Percentiles rank a stretch among this genome's conserved stretches.
Conservation (phyloP, 2,797 vertebrate genomes). For the Artibeus jamaicensis region DNA sequence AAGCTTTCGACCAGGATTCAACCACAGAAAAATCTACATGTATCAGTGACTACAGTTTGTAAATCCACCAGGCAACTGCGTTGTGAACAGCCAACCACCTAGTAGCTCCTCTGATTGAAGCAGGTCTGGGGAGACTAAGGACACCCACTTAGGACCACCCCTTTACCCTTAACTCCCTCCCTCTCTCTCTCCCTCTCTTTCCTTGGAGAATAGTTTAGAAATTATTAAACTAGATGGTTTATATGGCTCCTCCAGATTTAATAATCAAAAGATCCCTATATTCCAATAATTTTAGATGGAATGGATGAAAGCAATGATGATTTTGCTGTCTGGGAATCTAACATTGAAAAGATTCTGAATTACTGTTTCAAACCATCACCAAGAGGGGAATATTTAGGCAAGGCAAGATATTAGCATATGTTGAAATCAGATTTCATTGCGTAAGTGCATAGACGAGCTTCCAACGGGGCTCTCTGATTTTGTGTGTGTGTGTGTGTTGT, state of each 20-base stretch:
- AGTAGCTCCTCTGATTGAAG: neutral
- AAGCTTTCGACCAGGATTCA: neutral
- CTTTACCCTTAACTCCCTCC: neutral
- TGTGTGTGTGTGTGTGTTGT: neutral
- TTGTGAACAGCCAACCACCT: neutral
- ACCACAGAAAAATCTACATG: neutral
- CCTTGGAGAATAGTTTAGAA: neutral
- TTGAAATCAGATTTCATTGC: neutral
- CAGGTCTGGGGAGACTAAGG: neutral
- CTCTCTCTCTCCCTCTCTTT: neutral
- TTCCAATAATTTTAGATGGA: neutral
- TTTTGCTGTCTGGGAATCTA: neutral
- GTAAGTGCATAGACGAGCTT: slow-evolving; percentile 5
- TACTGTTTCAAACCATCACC: neutral
- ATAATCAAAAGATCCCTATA: neutral
- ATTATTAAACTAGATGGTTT: neutral
- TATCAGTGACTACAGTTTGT: neutral
- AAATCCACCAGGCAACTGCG: neutral
- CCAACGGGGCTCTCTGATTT: neutral
- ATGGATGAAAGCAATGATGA: neutral
- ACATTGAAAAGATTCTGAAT: slow-evolving; percentile 14
- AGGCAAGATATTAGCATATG: neutral
- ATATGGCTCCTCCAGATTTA: neutral
- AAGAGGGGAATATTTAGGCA: neutral
- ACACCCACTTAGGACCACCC: neutral